Evolutionary conservation across 2,888 invertebrate genomes (phyloP), one percentile per base, ranked within the genome.

Genomic region (Atrina japonica): DNA sequence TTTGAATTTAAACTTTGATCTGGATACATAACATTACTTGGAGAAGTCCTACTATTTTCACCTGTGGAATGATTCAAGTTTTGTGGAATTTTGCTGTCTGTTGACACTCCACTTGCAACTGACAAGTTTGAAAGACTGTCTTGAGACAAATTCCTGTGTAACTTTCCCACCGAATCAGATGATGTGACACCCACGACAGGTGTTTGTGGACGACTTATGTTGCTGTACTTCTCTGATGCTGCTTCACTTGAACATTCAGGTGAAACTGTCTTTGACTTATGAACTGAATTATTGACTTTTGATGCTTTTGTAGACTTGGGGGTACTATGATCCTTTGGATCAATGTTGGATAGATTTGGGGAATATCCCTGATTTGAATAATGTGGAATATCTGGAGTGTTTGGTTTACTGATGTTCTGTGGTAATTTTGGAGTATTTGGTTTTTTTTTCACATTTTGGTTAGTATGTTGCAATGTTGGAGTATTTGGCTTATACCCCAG

Each of bases 1-100:
- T 80, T 82, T 66, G 80, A 73, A 65, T 79, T 72, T 53, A 78
- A 73, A 73, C 73, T 77, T 76, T 76, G 77, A 77, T 81, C 81
- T 52, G 63, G 50, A 55, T 70, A 67, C 58, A 74, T 70, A 43
- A 71, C 67, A 58, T 69, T 73, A 58, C 60, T 68, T 30, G 74
- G 66, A 47, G 75, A 71, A 41, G 78, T 65, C 59, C 50, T 64
- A 27, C 69, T 50, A 43, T 64, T 69, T 30, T 64, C 71, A n/a
- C 66, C 73, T 23, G 49, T 70, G 80, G 81, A 80, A 81, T 80
- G 80, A 73, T 77, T 73, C 45, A 63, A 66, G 55, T 69, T 58
- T 49, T 66, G 66, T 49, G 60, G 66, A 66, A 66, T 56, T 14
- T 55, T 61, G 23, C 23, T 25, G 25, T 66, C 59, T 43, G 52